Evolutionary conservation across 2,888 invertebrate species (phyloP).

Genomic region (Abrostola triplasia): DNA sequence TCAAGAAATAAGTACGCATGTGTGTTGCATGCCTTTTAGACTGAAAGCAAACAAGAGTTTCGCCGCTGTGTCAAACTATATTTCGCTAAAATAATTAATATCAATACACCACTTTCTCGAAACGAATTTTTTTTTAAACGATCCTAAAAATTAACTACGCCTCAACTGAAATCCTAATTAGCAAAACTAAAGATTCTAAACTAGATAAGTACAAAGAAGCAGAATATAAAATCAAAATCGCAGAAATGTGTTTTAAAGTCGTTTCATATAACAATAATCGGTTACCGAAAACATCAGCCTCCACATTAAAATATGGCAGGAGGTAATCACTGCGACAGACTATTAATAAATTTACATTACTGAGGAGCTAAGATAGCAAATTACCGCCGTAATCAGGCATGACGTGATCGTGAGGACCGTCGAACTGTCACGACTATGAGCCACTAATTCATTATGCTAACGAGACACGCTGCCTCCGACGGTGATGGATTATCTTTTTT

Average conservation of each 20-base stretch:
- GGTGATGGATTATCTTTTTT: slow-evolving; percentile 81
- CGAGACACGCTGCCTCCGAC: slow-evolving; percentile 81
- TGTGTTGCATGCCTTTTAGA: too few species aligned
- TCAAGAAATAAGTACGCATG: too few species aligned
- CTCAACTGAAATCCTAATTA: background rate
- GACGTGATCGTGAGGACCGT: slow-evolving; percentile 34
- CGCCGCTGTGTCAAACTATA: too few species aligned
- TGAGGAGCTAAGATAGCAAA: slow-evolving; percentile 33
- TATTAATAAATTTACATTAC: slow-evolving; percentile 23
- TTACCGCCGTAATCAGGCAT: slow-evolving; percentile 44
- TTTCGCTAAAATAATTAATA: too few species aligned
- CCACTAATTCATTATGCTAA: slow-evolving; percentile 86
- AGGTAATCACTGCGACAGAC: background rate
- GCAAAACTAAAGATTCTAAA: too few species aligned
- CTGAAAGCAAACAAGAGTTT: too few species aligned
- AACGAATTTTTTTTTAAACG: too few species aligned
- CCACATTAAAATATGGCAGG: background rate
- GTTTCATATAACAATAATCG: background rate
- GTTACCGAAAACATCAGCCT: background rate
- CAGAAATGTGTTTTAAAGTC: too few species aligned
- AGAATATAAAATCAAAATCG: too few species aligned
- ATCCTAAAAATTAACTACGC: background rate
- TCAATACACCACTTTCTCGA: too few species aligned
- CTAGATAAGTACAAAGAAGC: too few species aligned
- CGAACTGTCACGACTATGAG: slow-evolving; percentile 54